Evolutionary conservation across 2,113 vertebrate species (phyloP).

Genomic region (Chrysochloris asiatica): DNA sequence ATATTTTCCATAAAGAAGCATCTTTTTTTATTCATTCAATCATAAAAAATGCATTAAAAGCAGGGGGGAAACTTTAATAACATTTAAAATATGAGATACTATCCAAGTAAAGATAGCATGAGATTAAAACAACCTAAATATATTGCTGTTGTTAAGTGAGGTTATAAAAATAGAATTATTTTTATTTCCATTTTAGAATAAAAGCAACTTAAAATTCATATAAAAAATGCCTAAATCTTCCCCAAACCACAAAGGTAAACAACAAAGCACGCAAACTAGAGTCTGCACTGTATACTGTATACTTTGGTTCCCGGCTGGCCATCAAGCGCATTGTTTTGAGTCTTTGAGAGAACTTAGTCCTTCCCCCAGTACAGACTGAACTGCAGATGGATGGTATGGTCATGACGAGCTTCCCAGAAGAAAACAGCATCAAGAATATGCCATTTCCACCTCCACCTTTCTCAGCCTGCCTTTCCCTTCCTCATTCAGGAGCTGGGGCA

Average conservation of each 20-base stretch:
- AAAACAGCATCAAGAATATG: background rate
- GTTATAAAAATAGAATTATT: background rate
- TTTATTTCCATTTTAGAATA: background rate
- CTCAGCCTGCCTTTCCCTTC: background rate
- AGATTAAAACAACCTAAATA: slow-evolving; percentile 21
- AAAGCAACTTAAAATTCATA: background rate
- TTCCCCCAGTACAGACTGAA: background rate
- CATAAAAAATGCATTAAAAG: background rate
- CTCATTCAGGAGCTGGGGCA: background rate
- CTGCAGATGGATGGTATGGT: background rate
- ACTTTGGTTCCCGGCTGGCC: background rate
- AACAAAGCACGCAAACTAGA: background rate
- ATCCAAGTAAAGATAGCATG: background rate
- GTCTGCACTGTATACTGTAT: too few species aligned
- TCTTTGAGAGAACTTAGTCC: background rate
- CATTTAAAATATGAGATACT: background rate
- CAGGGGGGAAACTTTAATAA: background rate
- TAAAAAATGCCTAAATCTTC: background rate
- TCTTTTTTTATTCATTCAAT: slow-evolving; percentile 4
- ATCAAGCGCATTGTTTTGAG: background rate
- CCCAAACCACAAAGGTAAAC: background rate
- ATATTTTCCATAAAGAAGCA: background rate
- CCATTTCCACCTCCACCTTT: background rate
- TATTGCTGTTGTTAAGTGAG: too few species aligned
- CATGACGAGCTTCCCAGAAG: background rate